Evolutionary conservation across 2,888 invertebrate genomes (phyloP).

Genomic region (Lithosia quadra): DNA sequence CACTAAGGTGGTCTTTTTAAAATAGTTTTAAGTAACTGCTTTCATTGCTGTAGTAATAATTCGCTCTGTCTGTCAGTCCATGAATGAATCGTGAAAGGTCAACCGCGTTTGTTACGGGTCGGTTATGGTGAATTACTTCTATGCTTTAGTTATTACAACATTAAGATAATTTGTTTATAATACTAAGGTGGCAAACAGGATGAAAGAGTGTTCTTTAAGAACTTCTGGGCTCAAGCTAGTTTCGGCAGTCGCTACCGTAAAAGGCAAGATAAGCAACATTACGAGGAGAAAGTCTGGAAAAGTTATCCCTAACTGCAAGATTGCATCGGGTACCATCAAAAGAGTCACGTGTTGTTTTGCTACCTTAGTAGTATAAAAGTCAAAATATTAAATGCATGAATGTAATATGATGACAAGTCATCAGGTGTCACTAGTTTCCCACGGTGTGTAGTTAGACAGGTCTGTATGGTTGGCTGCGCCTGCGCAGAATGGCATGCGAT

Average conservation of each 20-base stretch:
- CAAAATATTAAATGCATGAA: background rate
- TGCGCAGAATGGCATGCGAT: constrained; percentile 46
- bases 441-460: constrained; percentile 51
- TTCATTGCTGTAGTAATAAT: background rate
- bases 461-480: constrained; percentile 51
- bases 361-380: background rate
- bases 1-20: background rate
- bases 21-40: background rate
- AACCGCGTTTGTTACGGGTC: background rate
- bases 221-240: too few species aligned
- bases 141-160: background rate
- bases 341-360: too few species aligned
- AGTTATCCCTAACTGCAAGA: too few species aligned
- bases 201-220: too few species aligned
- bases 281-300: too few species aligned
- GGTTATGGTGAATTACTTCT: constrained; percentile 3
- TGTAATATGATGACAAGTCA: background rate
- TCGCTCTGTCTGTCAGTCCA: background rate
- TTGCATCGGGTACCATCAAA: too few species aligned
- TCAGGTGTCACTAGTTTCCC: constrained; percentile 44
- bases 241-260: too few species aligned
- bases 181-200: background rate
- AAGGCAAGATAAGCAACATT: too few species aligned
- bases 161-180: background rate
- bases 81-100: constrained; percentile 6